Evolutionary conservation across 1,140 invertebrate species (phyloP).

Genomic region (Drosophila nasuta): DNA sequence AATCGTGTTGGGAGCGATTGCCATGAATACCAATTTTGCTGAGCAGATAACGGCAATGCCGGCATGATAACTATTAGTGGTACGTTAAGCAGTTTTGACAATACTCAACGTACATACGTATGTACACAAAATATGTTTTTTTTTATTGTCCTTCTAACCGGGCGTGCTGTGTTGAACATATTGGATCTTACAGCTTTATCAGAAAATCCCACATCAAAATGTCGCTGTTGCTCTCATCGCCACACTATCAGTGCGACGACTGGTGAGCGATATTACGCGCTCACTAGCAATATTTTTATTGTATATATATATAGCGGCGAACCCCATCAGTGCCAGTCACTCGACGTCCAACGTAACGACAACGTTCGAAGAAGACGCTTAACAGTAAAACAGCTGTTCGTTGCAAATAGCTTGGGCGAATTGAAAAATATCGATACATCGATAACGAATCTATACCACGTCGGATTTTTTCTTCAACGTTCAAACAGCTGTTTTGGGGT

Average conservation of each 20-base stretch:
- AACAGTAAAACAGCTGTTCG: slow-evolving; percentile 27
- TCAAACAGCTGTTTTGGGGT: slow-evolving; percentile 48
- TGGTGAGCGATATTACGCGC: slow-evolving; percentile 30
- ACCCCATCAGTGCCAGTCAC: slow-evolving; percentile 44
- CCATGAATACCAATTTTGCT: not conserved
- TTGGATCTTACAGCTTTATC: slow-evolving; percentile 47
- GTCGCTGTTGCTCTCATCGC: slow-evolving; percentile 4
- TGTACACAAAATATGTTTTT: not conserved
- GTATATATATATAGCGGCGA: slow-evolving; percentile 58
- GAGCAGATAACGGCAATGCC: slow-evolving; percentile 8
- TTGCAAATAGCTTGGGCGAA: slow-evolving; percentile 19
- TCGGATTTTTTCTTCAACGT: slow-evolving; percentile 28
- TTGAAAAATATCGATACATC: slow-evolving; percentile 33
- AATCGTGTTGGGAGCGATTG: not conserved
- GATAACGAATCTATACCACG: slow-evolving; percentile 30
- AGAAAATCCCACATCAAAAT: slow-evolving; percentile 59
- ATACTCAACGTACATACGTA: not conserved
- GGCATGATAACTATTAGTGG: slow-evolving; percentile 2
- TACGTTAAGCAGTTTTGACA: slow-evolving; percentile 35
- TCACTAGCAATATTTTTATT: slow-evolving; percentile 24
- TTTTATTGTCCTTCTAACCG: slow-evolving; percentile 20
- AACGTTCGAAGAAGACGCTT: slow-evolving; percentile 13
- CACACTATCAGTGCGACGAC: slow-evolving; percentile 42
- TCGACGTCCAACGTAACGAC: slow-evolving; percentile 36
- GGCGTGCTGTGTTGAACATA: slow-evolving; percentile 17